Conservation (phyloP, 1,140 invertebrate genomes). For the Globodera ellingtonae region DNA sequence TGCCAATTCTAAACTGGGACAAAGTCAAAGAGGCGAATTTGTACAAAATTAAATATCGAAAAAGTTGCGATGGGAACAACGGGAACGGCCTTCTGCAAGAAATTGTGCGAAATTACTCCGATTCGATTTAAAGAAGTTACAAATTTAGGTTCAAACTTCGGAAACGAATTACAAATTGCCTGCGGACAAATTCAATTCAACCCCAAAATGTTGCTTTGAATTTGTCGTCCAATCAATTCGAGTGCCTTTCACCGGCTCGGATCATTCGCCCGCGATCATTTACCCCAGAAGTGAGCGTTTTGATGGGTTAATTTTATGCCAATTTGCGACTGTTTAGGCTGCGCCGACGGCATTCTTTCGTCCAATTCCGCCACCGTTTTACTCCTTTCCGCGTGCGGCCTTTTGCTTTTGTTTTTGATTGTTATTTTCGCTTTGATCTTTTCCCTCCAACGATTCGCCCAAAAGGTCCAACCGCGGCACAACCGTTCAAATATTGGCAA, state of each 20-base stretch:
- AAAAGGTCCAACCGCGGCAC: not conserved
- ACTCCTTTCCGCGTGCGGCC: not conserved
- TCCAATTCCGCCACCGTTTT: not conserved
- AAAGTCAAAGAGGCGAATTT: conserved; percentile 46
- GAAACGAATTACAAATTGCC: not conserved
- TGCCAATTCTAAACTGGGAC: conserved; percentile 41
- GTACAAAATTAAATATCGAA: conserved; percentile 38
- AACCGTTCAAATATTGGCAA: not conserved
- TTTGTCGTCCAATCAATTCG: conserved; percentile 43
- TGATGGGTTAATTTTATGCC: not conserved
- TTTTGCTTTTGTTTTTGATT: not conserved
- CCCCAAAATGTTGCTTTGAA: conserved; percentile 18
- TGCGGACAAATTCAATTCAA: not conserved
- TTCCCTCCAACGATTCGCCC: not conserved
- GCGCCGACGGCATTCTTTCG: not conserved
- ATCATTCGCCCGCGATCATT: conserved; percentile 27
- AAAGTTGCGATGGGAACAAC: not conserved
- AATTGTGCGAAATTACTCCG: conserved; percentile 32
- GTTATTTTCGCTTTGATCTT: not conserved
- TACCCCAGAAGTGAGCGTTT: not conserved
- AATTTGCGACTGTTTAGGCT: not conserved
- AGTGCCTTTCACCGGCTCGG: conserved; percentile 37
- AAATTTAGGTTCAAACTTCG: not conserved
- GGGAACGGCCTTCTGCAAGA: conserved; percentile 22
- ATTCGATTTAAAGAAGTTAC: not conserved